Evolutionary conservation across 2,797 vertebrate genomes (phyloP), one percentile per base, ranked within the genome.

Genomic region (Pteropus rufus): DNA sequence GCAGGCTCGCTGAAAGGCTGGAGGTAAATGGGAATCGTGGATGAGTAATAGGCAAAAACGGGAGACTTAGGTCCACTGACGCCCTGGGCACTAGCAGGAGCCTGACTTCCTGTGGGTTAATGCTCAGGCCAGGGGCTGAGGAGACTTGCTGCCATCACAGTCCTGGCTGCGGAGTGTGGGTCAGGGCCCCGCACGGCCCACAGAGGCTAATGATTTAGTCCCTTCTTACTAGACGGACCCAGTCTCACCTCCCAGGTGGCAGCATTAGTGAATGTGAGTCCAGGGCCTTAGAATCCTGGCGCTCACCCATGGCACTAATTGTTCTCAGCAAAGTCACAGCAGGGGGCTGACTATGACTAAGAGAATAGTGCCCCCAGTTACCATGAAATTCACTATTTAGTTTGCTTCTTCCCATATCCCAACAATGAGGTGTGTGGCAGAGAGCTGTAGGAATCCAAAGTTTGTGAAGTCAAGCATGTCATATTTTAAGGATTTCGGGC

Each of bases 111-210:
- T 41, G n/a, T 62, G 44, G 31, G 12, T 26, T 23, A 10, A 29
- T 14, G 15, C 39, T 91, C 39, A 21, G 64, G 69, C 24, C 49
- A 23, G 24, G 10, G 18, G 26, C 9, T 31, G 34, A 56, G 87
- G 29, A 67, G 64, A 46, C 82, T 58, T 19, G 24, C 39, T 56
- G 49, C 46, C 14, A 31, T 24, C 36, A 14, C 9, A 8, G 41
- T 34, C 16, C 44, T 83, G 3, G 5, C 7, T 4, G 19, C 1
- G 18, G 21, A 7, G 19, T 16, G 26, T 26, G 26, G 60, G 7
- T 52, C 5, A 1, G 21, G 24, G 11, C 11, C 65, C 24, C 2
- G 3, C 24, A 54, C 34, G 2, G 3, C 8, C 8, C 8, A 5
- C 4, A 44, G 36, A 3, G 46, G 62, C 67, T 81, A 10, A 21